Conservation (phyloP, 2,113 vertebrate genomes). For the Hyla sarda region DNA sequence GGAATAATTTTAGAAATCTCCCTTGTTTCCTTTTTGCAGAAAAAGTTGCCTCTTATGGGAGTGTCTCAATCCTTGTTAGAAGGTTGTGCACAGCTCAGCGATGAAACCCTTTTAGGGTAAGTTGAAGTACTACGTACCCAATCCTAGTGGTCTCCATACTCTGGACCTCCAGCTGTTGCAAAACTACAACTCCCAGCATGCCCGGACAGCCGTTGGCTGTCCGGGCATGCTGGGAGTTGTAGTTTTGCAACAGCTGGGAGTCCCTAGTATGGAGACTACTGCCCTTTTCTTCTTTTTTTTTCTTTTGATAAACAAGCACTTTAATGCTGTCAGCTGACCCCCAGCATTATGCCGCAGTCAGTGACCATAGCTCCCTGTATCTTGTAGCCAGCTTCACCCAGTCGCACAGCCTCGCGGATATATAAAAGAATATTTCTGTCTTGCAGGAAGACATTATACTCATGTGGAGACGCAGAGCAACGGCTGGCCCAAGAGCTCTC, state of each 20-base stretch:
- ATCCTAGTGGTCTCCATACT: too few species aligned
- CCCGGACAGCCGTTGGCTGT: too few species aligned
- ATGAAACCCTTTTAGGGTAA: conserved; percentile 94
- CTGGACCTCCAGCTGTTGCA: too few species aligned
- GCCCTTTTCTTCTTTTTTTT: too few species aligned
- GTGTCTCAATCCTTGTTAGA: conserved; percentile 94
- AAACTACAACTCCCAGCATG: too few species aligned
- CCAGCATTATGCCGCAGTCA: neutral
- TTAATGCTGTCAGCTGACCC: neutral
- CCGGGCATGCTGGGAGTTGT: too few species aligned
- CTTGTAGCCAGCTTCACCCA: neutral
- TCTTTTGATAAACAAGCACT: too few species aligned
- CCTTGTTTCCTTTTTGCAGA: conserved; percentile 74
- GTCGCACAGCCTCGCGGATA: neutral
- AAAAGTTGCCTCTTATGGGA: conserved; percentile 91
- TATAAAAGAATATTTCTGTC: conserved; percentile 8
- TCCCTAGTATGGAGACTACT: too few species aligned
- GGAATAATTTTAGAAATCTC: neutral
- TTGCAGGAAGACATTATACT: conserved; percentile 92
- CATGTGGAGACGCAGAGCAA: conserved; percentile 92
- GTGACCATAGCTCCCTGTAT: neutral
- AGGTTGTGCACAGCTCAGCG: conserved; percentile 84
- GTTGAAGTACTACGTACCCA: too few species aligned
- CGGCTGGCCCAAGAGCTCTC: conserved; percentile 91
- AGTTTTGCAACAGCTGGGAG: too few species aligned